These are phyloP conservation scores for Mimas tiliae DNA, from an alignment of 2,888 invertebrate species.

Conservation along the genomic window DNA sequence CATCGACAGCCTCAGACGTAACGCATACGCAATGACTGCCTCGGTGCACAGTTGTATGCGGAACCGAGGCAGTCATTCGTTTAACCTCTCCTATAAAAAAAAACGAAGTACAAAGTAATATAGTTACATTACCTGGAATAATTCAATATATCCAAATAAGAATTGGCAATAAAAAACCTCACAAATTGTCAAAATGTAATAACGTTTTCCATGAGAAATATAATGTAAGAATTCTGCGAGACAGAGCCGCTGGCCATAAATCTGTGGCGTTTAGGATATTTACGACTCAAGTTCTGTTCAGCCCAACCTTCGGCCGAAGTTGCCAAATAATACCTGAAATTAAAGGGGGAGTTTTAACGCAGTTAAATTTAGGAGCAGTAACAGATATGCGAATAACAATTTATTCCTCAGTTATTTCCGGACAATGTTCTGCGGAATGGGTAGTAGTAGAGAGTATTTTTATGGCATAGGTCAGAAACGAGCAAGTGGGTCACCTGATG, in stretches of 20 bases:
- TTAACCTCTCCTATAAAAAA: too few species aligned
- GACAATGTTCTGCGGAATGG: too few species aligned
- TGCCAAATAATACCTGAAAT: constrained; percentile 25
- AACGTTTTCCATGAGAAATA: constrained; percentile 30
- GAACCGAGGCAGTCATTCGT: too few species aligned
- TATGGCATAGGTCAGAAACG: too few species aligned
- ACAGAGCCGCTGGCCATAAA: constrained; percentile 32
- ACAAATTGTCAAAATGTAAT: constrained; percentile 31
- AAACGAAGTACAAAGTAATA: too few species aligned
- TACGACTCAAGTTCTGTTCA: constrained; percentile 36
- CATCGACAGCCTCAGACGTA: too few species aligned
- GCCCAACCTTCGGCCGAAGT: constrained; percentile 26
- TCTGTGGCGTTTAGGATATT: constrained; percentile 35
- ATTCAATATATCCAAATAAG: constrained; percentile 10
- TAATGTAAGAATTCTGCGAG: constrained; percentile 29
- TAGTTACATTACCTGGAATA: neutral
- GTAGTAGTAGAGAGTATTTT: too few species aligned
- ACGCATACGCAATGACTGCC: too few species aligned
- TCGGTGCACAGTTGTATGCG: too few species aligned
- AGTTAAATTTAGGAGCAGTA: neutral
- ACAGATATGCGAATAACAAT: too few species aligned
- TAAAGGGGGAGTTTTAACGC: constrained; percentile 25
- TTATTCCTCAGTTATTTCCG: too few species aligned
- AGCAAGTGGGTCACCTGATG: too few species aligned
- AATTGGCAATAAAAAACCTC: constrained; percentile 20